These are phyloP conservation scores for Paraescarpia echinospica DNA, from an alignment of 1,140 invertebrate species.

Conservation along the genomic window DNA sequence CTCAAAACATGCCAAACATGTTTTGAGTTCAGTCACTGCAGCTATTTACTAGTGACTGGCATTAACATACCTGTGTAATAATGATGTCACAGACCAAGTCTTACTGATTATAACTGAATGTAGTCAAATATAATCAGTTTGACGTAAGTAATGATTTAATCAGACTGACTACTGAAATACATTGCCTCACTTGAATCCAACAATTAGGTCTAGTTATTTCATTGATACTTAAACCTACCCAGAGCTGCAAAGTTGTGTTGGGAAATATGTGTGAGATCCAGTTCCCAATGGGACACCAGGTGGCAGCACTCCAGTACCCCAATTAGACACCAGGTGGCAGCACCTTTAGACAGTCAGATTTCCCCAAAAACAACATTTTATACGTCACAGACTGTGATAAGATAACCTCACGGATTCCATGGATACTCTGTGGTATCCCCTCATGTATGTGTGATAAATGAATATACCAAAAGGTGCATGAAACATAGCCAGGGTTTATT, in stretches of 20 bases:
- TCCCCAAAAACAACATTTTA: too few relatives aligned
- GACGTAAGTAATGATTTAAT: neutral
- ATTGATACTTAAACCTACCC: conserved; percentile 47
- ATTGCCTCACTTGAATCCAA: neutral
- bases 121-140: neutral
- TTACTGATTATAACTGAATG: neutral
- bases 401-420: too few relatives aligned
- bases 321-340: too few relatives aligned
- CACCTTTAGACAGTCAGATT: too few relatives aligned
- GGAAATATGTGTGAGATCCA: neutral
- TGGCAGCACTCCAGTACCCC: too few relatives aligned
- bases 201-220: neutral
- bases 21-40: neutral
- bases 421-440: too few relatives aligned
- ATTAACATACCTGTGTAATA: neutral
- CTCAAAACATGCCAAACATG: neutral
- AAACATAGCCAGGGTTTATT: too few relatives aligned
- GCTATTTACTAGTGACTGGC: neutral
- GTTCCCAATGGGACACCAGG: too few relatives aligned
- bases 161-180: neutral
- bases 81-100: neutral
- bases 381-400: too few relatives aligned
- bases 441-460: too few relatives aligned
- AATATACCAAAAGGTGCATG: too few relatives aligned
- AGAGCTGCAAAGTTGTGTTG: neutral